Percentiles rank a stretch among this genome's conserved stretches.
These are phyloP conservation scores for Chloroclystis v-ata DNA, from an alignment of 2,888 invertebrate species.

Conservation along the genomic window DNA sequence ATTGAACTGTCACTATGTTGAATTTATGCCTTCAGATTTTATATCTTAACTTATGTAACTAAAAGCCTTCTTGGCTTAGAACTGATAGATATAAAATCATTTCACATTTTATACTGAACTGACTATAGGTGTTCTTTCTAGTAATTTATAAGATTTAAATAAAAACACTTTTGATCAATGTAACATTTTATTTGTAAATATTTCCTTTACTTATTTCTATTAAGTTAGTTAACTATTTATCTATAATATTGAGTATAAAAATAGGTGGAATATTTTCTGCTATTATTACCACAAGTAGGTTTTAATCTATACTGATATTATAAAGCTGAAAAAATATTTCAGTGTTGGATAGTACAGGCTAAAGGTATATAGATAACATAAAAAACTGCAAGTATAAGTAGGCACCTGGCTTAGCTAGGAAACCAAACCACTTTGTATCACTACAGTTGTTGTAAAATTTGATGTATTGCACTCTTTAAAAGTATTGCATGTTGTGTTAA, in stretches of 20 bases:
- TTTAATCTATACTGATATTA: too few relatives aligned
- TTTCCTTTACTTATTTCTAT: not conserved
- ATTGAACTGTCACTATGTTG: constrained; percentile 4
- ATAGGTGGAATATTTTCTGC: constrained; percentile 2
- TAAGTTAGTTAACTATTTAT: not conserved
- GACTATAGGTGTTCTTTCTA: constrained; percentile 3
- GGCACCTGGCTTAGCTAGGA: too few relatives aligned
- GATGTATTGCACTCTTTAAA: too few relatives aligned
- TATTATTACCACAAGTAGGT: too few relatives aligned
- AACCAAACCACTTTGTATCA: too few relatives aligned
- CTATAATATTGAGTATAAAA: not conserved
- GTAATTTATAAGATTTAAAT: not conserved
- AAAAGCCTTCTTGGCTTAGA: constrained; percentile 1
- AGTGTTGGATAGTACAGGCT: too few relatives aligned
- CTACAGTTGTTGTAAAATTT: too few relatives aligned
- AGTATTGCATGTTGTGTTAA: too few relatives aligned
- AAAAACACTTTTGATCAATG: too few relatives aligned
- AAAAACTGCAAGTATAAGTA: too few relatives aligned
- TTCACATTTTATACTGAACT: constrained; percentile 11
- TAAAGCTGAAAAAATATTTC: too few relatives aligned
- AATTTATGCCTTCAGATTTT: constrained; percentile 7
- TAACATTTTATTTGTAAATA: not conserved
- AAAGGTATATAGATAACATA: too few relatives aligned
- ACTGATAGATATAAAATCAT: not conserved
- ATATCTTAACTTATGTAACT: constrained; percentile 8